Percentiles rank a stretch among this genome's conserved stretches.
These are phyloP conservation scores for Theodoxus fluviatilis DNA, from an alignment of 2,888 invertebrate species.

Conservation along the genomic window DNA sequence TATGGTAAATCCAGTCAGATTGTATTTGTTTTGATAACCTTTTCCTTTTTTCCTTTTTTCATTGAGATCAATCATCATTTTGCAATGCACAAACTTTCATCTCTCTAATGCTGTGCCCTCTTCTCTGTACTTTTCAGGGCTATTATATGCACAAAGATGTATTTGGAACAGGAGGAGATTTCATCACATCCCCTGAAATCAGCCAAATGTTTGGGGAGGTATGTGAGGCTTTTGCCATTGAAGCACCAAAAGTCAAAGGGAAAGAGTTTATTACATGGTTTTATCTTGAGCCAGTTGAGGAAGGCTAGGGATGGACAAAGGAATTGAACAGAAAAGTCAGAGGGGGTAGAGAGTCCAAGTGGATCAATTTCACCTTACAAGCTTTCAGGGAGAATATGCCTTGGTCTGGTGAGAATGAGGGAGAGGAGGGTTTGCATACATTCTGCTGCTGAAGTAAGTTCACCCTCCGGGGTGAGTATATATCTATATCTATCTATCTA, in stretches of 20 bases:
- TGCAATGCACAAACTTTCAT: not conserved
- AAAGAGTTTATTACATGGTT: not conserved
- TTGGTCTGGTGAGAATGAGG: no score
- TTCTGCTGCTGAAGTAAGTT: no score
- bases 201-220: constrained; percentile 96
- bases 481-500: no score
- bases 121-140: constrained; percentile 68
- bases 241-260: not conserved
- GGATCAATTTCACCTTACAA: no score
- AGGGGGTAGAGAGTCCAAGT: no score
- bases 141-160: constrained; percentile 93
- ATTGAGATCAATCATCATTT: not conserved
- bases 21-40: not conserved
- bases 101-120: not conserved
- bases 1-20: no score
- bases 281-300: no score
- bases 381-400: no score
- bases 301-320: no score
- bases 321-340: no score
- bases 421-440: no score
- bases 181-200: constrained; percentile 96
- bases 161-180: constrained; percentile 89
- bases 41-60: not conserved
- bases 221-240: constrained; percentile 33
- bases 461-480: no score